phyloP scores from a whole-genome alignment of 2,888 invertebrate genomes.

The Coecobrya sp. region DNA sequence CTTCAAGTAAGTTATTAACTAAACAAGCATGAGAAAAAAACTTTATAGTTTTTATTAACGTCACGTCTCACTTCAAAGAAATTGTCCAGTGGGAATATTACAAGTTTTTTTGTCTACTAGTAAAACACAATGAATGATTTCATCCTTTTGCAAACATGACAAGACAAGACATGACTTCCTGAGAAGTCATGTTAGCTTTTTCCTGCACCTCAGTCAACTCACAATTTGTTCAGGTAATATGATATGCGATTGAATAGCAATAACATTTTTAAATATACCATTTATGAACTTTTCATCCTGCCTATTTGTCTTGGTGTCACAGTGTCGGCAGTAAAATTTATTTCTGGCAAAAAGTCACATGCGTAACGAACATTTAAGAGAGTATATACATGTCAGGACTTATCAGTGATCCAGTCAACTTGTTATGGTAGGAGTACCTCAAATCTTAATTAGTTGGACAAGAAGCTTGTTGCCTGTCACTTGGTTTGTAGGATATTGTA shows the following conservation, averaged over 20 bases:
- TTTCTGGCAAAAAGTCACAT: background rate
- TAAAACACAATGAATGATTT: constrained; percentile 9
- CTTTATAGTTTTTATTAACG: background rate
- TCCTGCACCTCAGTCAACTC: constrained; percentile 45
- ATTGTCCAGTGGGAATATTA: constrained; percentile 33
- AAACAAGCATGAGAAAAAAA: background rate
- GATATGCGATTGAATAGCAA: background rate
- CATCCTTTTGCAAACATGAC: background rate
- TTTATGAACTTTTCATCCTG: constrained; percentile 1
- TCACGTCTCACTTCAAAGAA: constrained; percentile 20
- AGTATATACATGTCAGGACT: background rate
- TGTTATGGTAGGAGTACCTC: background rate
- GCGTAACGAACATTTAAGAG: background rate
- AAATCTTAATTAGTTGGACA: constrained; percentile 22
- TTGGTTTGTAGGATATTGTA: constrained; percentile 37
- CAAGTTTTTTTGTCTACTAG: background rate
- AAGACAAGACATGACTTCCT: constrained; percentile 10
- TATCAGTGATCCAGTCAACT: background rate
- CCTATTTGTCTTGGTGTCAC: constrained; percentile 19
- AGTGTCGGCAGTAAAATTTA: background rate
- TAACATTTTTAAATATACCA: background rate
- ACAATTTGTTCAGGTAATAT: constrained; percentile 56
- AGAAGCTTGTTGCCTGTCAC: constrained; percentile 62
- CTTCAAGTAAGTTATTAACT: background rate
- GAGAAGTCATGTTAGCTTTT: background rate